Conservation (phyloP, 2,113 vertebrate genomes). For the Ailuropoda melanoleuca region DNA sequence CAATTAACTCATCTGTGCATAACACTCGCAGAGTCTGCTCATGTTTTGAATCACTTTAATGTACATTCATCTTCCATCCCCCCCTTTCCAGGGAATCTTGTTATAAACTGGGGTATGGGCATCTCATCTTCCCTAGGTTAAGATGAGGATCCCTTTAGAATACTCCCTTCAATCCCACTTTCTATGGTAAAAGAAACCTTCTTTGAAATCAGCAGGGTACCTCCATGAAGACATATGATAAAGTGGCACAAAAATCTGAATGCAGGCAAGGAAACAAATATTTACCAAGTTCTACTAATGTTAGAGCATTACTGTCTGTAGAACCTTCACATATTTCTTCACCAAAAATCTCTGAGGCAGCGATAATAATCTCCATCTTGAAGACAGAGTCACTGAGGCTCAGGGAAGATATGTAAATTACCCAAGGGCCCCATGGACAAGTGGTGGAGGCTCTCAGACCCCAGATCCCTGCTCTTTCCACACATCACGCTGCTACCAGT, state of each 20-base stretch:
- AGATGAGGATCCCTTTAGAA: not conserved
- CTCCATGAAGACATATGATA: not conserved
- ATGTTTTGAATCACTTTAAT: conserved; percentile 73
- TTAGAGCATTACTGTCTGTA: not conserved
- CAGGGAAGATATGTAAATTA: not conserved
- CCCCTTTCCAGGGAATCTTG: conserved; percentile 11
- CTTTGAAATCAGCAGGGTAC: not conserved
- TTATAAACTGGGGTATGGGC: not conserved
- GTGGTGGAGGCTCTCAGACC: not conserved
- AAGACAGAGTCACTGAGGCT: conserved; percentile 26
- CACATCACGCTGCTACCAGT: not conserved
- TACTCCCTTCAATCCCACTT: not conserved
- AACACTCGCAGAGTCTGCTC: conserved; percentile 65
- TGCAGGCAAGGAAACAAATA: not conserved
- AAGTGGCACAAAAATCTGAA: not conserved
- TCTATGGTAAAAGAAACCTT: not conserved
- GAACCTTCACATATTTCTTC: not conserved
- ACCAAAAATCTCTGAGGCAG: not conserved
- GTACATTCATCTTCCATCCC: conserved; percentile 47
- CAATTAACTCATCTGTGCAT: conserved; percentile 80
- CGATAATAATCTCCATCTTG: not conserved
- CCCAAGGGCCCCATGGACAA: not conserved
- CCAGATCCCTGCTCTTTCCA: not conserved
- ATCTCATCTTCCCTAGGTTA: not conserved
- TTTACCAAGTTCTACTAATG: not conserved